Percentiles rank a stretch among this genome's conserved stretches.
Conservation (phyloP, 2,888 invertebrate genomes). For the Melieria crassipennis region DNA sequence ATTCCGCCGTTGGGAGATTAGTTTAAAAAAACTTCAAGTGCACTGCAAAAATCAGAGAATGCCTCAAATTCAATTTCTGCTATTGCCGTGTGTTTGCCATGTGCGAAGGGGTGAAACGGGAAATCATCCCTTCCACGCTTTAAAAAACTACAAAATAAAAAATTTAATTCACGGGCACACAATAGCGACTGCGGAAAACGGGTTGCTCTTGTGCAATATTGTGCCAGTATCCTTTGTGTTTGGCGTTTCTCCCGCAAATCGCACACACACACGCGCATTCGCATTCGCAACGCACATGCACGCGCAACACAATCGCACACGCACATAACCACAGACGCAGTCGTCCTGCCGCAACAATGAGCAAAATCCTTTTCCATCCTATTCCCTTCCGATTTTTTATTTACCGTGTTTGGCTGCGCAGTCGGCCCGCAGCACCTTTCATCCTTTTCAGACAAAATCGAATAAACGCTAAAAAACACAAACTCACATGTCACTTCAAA, state of each 20-base stretch:
- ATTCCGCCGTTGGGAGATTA: conserved; percentile 18
- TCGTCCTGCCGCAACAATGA: conserved; percentile 41
- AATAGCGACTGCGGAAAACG: conserved; percentile 36
- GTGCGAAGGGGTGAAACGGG: conserved; percentile 40
- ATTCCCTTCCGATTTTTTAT: conserved; percentile 29
- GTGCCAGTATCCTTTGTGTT: conserved; percentile 37
- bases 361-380: conserved; percentile 43
- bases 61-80: conserved; percentile 15
- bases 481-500: conserved; percentile 29
- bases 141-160: conserved; percentile 30
- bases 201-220: conserved; percentile 47
- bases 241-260: conserved; percentile 13
- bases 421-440: not conserved
- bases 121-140: conserved; percentile 47
- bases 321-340: conserved; percentile 8
- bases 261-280: conserved; percentile 10
- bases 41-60: conserved; percentile 28
- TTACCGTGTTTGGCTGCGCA: conserved; percentile 19
- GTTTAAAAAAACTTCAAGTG: conserved; percentile 35
- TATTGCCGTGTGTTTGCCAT: not conserved
- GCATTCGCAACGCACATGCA: not conserved
- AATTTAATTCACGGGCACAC: not conserved
- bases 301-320: conserved; percentile 5
- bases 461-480: not conserved
- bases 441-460: not conserved